phyloP scores from a whole-genome alignment of 2,113 vertebrate genomes.

The Phycodurus eques region DNA sequence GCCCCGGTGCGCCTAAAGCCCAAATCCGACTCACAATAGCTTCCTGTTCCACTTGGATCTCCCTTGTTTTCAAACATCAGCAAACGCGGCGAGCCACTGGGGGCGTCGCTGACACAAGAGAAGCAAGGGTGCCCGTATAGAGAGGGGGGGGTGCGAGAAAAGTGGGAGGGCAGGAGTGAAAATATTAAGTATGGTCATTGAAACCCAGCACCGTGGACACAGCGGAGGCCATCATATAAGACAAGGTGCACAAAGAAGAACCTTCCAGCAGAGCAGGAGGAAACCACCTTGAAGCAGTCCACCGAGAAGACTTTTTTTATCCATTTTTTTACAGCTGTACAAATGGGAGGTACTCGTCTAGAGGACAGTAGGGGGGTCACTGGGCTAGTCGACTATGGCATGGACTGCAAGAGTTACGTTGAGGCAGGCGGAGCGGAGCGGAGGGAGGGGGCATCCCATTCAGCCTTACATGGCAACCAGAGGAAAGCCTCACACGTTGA shows the following conservation, averaged over 20 bases:
- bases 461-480: slow-evolving; percentile 70
- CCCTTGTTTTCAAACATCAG: slow-evolving; percentile 73
- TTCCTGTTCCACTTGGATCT: slow-evolving; percentile 82
- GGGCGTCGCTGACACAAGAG: slow-evolving; percentile 65
- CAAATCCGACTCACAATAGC: slow-evolving; percentile 81
- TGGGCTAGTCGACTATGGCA: slow-evolving; percentile 63
- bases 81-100: slow-evolving; percentile 58
- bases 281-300: slow-evolving; percentile 9
- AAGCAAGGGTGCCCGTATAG: slow-evolving; percentile 32
- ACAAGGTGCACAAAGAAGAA: slow-evolving; percentile 34
- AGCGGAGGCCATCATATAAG: slow-evolving; percentile 35
- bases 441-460: slow-evolving; percentile 44
- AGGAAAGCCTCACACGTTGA: slow-evolving; percentile 67
- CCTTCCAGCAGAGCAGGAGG: slow-evolving; percentile 30
- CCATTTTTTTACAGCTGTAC: slow-evolving; percentile 37
- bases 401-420: slow-evolving; percentile 67
- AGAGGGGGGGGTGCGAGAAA: slow-evolving; percentile 22
- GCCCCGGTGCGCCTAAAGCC: slow-evolving; percentile 76
- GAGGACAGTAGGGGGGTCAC: slow-evolving; percentile 73
- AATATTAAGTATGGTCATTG: slow-evolving; percentile 48
- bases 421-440: slow-evolving; percentile 29
- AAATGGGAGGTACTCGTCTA: slow-evolving; percentile 28
- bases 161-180: slow-evolving; percentile 53
- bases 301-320: slow-evolving; percentile 29
- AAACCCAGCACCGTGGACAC: slow-evolving; percentile 56